Conservation (phyloP, 2,113 vertebrate species). For the Trematocara zebra region DNA sequence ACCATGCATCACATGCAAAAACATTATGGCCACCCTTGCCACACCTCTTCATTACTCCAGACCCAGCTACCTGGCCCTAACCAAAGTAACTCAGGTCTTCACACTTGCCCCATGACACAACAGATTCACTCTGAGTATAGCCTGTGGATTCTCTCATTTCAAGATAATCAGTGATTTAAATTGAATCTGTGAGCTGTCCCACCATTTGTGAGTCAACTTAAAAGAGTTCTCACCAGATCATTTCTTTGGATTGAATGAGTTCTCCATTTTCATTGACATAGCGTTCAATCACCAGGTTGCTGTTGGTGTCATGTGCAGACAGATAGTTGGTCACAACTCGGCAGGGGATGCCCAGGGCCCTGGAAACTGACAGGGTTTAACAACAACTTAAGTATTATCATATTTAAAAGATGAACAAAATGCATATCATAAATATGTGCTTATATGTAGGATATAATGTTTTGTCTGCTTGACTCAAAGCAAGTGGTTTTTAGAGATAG, state of each 20-base stretch:
- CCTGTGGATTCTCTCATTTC: not conserved
- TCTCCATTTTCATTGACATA: conserved; percentile 71
- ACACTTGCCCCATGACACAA: not conserved
- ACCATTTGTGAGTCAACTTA: not conserved
- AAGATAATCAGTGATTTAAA: not conserved
- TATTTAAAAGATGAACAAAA: not conserved
- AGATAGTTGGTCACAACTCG: conserved; percentile 86
- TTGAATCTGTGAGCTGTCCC: not conserved
- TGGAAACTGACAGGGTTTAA: conserved; percentile 71
- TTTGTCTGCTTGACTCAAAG: not conserved
- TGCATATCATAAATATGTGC: not conserved
- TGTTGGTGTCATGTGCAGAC: conserved; percentile 88
- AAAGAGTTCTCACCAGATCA: conserved; percentile 80
- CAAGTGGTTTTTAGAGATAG: conserved; percentile 4
- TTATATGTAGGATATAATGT: not conserved
- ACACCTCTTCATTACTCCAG: not conserved
- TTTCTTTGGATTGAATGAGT: conserved; percentile 69
- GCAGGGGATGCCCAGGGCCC: conserved; percentile 85
- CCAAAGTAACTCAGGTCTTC: not conserved
- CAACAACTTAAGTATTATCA: not conserved
- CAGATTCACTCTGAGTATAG: not conserved
- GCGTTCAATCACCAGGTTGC: conserved; percentile 84
- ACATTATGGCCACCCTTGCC: not conserved
- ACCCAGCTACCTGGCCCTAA: not conserved
- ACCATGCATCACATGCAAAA: not conserved